A percentile compares a stretch with the other conserved stretches of the same genome.
These are phyloP conservation scores for Drosophila hydei DNA, from an alignment of 1,140 invertebrate genomes.

Conservation along the genomic window DNA sequence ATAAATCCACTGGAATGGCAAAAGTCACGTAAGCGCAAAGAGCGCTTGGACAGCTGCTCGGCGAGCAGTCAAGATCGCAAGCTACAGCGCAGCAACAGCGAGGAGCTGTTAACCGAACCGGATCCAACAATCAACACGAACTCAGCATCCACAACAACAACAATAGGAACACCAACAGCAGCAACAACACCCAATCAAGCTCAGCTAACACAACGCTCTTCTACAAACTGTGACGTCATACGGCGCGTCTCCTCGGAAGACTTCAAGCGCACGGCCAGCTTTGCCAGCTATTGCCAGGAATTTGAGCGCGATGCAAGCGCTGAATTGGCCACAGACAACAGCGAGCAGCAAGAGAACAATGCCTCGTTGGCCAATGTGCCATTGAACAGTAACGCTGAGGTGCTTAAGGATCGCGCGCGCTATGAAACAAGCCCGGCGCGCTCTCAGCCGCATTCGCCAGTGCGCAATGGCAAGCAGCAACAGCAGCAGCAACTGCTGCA, in stretches of 20 bases:
- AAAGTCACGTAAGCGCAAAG: conserved; percentile 89
- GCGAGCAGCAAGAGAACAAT: conserved; percentile 67
- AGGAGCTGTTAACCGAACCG: conserved; percentile 85
- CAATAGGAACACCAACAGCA: background rate
- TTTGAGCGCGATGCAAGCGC: conserved; percentile 56
- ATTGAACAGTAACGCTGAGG: conserved; percentile 13
- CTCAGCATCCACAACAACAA: background rate
- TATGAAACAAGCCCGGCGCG: conserved; percentile 78
- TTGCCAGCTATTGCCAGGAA: conserved; percentile 73
- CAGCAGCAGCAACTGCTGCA: conserved; percentile 50
- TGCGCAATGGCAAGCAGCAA: conserved; percentile 45
- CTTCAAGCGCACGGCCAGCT: conserved; percentile 75
- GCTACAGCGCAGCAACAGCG: conserved; percentile 90
- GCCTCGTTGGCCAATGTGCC: conserved; percentile 64
- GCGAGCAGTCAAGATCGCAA: conserved; percentile 89
- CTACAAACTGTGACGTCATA: conserved; percentile 62
- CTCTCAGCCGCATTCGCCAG: conserved; percentile 63
- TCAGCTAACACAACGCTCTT: conserved; percentile 9
- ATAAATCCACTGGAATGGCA: conserved; percentile 82
- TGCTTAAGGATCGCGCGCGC: conserved; percentile 66
- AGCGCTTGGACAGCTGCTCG: conserved; percentile 88
- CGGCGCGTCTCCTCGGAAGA: conserved; percentile 80
- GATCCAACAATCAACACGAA: background rate
- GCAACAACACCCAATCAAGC: conserved; percentile 28
- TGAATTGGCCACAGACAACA: conserved; percentile 20